Percentiles rank a stretch among this genome's conserved stretches.
Evolutionary conservation across 2,888 invertebrate species (phyloP).

Genomic region (Lasioglossum malachurum): DNA sequence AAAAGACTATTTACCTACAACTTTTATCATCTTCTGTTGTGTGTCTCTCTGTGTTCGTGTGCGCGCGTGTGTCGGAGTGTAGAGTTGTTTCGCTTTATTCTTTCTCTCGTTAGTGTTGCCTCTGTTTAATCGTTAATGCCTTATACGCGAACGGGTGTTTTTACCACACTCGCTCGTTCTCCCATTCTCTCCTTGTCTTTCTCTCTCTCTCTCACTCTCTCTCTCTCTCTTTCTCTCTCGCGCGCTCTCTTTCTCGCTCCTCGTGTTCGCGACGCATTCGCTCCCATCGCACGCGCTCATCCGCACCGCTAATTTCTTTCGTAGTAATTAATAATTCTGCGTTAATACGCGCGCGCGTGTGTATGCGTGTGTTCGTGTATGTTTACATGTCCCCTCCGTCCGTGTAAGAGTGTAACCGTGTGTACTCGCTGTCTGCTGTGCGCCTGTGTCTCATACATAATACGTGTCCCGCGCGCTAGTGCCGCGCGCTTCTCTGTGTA

Average conservation of each 20-base stretch:
- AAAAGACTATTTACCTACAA: slow-evolving; percentile 31
- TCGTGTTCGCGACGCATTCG: slow-evolving; percentile 15
- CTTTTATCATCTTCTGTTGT: slow-evolving; percentile 5
- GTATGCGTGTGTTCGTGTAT: not conserved
- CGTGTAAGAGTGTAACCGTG: not conserved
- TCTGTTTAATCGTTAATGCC: slow-evolving; percentile 24
- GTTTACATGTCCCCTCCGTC: not conserved
- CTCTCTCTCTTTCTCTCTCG: not conserved
- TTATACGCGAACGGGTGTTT: slow-evolving; percentile 25
- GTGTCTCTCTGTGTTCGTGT: not conserved
- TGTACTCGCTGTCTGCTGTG: not conserved
- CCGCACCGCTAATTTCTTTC: slow-evolving; percentile 32
- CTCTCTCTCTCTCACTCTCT: not conserved
- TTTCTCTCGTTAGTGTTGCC: not conserved
- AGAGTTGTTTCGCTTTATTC: not conserved
- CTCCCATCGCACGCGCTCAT: slow-evolving; percentile 25
- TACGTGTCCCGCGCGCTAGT: slow-evolving; percentile 23
- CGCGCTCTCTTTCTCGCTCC: not conserved
- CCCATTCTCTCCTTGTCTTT: not conserved
- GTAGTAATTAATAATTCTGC: slow-evolving; percentile 22
- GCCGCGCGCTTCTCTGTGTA: slow-evolving; percentile 57
- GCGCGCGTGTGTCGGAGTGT: slow-evolving; percentile 8
- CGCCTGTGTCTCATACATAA: not conserved
- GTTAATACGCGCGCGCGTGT: slow-evolving; percentile 3
- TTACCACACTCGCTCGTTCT: not conserved